Evolutionary conservation across 2,888 invertebrate genomes (phyloP).

Genomic region (Pammene aurita): DNA sequence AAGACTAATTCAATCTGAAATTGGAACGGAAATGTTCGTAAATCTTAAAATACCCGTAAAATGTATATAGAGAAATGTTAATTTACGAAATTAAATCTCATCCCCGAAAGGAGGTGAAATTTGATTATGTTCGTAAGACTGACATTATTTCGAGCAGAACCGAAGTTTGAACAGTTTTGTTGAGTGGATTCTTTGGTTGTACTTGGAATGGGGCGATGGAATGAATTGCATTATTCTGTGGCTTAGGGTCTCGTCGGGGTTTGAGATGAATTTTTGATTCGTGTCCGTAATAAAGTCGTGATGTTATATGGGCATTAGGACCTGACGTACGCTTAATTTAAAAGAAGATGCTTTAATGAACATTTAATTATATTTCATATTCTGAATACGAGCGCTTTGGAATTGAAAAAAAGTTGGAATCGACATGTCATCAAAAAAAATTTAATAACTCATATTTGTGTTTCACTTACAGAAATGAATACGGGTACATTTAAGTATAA

Average conservation of each 20-base stretch:
- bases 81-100: slow-evolving; percentile 71
- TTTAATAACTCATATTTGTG: too few relatives aligned
- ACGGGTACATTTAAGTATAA: too few relatives aligned
- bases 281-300: background rate
- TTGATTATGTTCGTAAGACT: slow-evolving; percentile 76
- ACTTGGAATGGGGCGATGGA: slow-evolving; percentile 10
- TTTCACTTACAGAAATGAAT: too few relatives aligned
- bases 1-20: slow-evolving; percentile 46
- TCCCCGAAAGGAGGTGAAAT: slow-evolving; percentile 68
- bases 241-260: background rate
- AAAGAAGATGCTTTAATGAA: background rate
- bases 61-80: slow-evolving; percentile 76
- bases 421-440: too few relatives aligned
- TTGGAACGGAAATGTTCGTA: slow-evolving; percentile 52
- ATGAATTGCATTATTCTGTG: slow-evolving; percentile 32
- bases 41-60: slow-evolving; percentile 66
- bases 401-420: too few relatives aligned
- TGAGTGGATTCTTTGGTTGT: slow-evolving; percentile 30
- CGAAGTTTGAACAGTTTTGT: slow-evolving; percentile 41
- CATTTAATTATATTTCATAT: too few relatives aligned
- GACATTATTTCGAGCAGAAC: slow-evolving; percentile 64
- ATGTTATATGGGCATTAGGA: background rate
- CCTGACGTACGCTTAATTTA: background rate
- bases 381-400: too few relatives aligned
- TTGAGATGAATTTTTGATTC: slow-evolving; percentile 21